These are phyloP conservation scores for Chrysolina haemoptera DNA, from an alignment of 2,888 invertebrate genomes.

Conservation along the genomic window DNA sequence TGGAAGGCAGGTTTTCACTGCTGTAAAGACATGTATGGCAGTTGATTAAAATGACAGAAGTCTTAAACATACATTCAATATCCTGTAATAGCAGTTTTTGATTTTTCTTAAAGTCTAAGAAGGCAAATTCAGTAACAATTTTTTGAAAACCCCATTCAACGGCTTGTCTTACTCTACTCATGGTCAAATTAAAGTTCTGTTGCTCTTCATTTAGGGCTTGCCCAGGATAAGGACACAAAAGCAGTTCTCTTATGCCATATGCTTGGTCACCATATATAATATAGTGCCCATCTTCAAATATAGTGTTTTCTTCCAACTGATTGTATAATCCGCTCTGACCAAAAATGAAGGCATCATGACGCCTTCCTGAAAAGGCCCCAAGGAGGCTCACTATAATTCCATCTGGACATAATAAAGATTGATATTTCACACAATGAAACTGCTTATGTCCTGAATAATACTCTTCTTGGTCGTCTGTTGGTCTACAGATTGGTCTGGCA, in stretches of 20 bases:
- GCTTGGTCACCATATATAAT: slow-evolving; percentile 26
- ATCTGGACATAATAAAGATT: slow-evolving; percentile 47
- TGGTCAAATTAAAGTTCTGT: slow-evolving; percentile 39
- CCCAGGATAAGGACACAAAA: slow-evolving; percentile 18
- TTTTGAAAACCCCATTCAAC: slow-evolving; percentile 53
- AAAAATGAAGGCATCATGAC: slow-evolving; percentile 31
- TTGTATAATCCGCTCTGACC: slow-evolving; percentile 27
- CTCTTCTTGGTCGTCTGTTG: slow-evolving; percentile 40
- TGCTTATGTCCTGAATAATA: slow-evolving; percentile 46
- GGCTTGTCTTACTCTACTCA: slow-evolving; percentile 39
- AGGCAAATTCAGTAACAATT: slow-evolving; percentile 41
- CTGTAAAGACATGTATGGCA: slow-evolving; percentile 41
- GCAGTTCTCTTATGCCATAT: slow-evolving; percentile 26
- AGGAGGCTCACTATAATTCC: slow-evolving; percentile 28
- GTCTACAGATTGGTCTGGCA: slow-evolving; percentile 45
- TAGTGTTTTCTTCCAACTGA: slow-evolving; percentile 14
- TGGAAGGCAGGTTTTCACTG: slow-evolving; percentile 18
- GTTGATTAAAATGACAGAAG: slow-evolving; percentile 43
- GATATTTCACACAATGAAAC: slow-evolving; percentile 44
- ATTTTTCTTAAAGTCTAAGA: slow-evolving; percentile 31
- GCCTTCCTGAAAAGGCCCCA: slow-evolving; percentile 29
- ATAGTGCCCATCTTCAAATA: slow-evolving; percentile 21
- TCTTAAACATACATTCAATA: slow-evolving; percentile 37
- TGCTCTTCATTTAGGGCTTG: slow-evolving; percentile 35
- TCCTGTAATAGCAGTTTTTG: slow-evolving; percentile 46